These are phyloP conservation scores for Diadegma fenestrale DNA, from an alignment of 2,888 invertebrate species.

Conservation along the genomic window DNA sequence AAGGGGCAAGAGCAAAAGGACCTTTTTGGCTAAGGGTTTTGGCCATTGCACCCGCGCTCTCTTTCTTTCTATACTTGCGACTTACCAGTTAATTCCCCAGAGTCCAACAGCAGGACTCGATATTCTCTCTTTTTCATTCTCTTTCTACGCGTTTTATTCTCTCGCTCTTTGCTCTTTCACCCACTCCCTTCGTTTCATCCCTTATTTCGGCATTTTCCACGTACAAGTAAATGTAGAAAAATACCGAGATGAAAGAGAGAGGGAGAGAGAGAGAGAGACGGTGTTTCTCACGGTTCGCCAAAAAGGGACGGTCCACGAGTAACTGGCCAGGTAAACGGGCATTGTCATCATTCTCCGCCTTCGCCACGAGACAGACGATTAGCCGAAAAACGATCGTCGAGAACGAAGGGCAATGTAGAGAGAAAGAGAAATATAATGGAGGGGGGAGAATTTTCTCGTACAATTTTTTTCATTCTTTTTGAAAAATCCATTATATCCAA, in stretches of 20 bases:
- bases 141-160: conserved; percentile 49
- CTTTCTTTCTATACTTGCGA: conserved; percentile 58
- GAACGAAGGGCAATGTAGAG: not conserved
- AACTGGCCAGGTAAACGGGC: conserved; percentile 72
- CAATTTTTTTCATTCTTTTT: conserved; percentile 49
- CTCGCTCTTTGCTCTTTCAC: conserved; percentile 47
- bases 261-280: conserved; percentile 61
- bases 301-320: conserved; percentile 76
- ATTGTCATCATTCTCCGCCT: conserved; percentile 74
- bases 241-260: conserved; percentile 8
- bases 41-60: conserved; percentile 57
- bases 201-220: conserved; percentile 47
- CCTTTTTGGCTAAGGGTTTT: conserved; percentile 61
- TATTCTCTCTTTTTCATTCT: conserved; percentile 37
- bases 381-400: conserved; percentile 47
- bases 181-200: conserved; percentile 53
- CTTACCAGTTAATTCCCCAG: conserved; percentile 72
- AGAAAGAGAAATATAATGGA: not conserved
- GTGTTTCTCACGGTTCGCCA: conserved; percentile 81
- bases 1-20: conserved; percentile 51
- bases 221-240: conserved; percentile 15
- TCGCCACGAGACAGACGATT: conserved; percentile 53
- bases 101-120: conserved; percentile 50
- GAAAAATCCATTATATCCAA: conserved; percentile 63
- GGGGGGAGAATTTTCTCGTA: conserved; percentile 47